Base-by-base conservation (phyloP, 2,113 vertebrate genomes). In the Malurus alboscapulatus region DNA sequence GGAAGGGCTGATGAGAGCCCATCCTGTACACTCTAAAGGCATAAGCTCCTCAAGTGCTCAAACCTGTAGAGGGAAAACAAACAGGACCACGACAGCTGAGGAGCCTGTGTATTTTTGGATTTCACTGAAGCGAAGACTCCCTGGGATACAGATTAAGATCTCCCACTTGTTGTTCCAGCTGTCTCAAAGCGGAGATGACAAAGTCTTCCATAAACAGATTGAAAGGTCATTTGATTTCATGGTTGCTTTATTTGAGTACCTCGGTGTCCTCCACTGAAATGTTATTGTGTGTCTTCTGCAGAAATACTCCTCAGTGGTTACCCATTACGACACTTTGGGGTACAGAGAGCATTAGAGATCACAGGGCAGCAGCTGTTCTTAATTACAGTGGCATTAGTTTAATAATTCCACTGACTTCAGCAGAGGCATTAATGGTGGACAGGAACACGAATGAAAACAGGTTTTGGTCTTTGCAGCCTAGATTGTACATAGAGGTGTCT, bases 141-240 rank as follows among this genome's bases (percentile, higher is more conserved):
- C 59, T 83, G 74, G 58, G 74, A 76, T 61, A 72, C 9, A 90
- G 71, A 94, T 91, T 79, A 93, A 88, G 58, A 90, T 87, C 65
- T 82, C 38, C 62, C 81, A 34, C 61, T 86, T 6, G 4, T 61
- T 94, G 50, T 84, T 95, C 79, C 88, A 91, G 71, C 61, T 93
- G 71, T 55, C 82, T 88, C 14, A 7, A 84, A 91, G 58, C 5
- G 0, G 71, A 85, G 62, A 91, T 77, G 71, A 83, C 88, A 69
- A 78, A 89, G 63, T 62, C 45, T 84, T 57, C 85, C 75, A 62
- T 62, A 83, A 96, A 85, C 63, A 85, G 85, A 92, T 50, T 85
- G 90, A 90, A 93, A 92, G 85, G 85, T 90, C 88, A 80, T 88
- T 96, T 90, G 58, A 77, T 90, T 93, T 90, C 82, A 94, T 16